phyloP scores from a whole-genome alignment of 2,113 vertebrate species.

The Phylloscopus trochiloides region DNA sequence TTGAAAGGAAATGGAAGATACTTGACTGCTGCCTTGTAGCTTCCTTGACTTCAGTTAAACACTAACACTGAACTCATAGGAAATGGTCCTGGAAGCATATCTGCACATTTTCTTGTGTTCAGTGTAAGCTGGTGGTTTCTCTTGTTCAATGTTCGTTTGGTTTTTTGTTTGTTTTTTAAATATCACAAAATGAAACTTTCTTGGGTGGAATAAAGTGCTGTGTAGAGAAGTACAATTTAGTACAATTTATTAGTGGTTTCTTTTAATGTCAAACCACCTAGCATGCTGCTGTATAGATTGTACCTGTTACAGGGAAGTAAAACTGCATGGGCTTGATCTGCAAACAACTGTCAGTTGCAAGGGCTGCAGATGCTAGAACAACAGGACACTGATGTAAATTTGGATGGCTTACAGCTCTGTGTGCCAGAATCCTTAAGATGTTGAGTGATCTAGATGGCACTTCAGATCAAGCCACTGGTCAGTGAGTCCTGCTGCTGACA shows the following conservation, averaged over 20 bases:
- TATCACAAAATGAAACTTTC: background rate
- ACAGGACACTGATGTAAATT: background rate
- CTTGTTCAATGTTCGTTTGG: too few relatives aligned
- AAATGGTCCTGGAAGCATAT: background rate
- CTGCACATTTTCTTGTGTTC: fast-evolving
- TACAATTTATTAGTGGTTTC: background rate
- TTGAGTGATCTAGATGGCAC: background rate
- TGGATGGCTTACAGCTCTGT: background rate
- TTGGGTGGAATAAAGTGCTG: background rate
- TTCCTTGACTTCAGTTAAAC: background rate
- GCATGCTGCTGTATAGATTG: background rate
- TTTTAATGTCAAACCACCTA: background rate
- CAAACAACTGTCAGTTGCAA: background rate
- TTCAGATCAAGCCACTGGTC: background rate
- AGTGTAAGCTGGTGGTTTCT: background rate
- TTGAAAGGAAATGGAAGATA: background rate
- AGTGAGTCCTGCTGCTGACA: background rate
- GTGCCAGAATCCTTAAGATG: background rate
- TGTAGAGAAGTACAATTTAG: background rate
- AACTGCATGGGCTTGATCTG: background rate
- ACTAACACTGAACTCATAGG: background rate
- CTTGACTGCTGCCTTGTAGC: background rate
- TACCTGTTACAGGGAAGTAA: background rate
- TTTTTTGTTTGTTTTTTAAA: background rate
- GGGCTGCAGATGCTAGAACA: background rate